Conservation (phyloP, 2,888 invertebrate genomes). For the Clostera curtula region DNA sequence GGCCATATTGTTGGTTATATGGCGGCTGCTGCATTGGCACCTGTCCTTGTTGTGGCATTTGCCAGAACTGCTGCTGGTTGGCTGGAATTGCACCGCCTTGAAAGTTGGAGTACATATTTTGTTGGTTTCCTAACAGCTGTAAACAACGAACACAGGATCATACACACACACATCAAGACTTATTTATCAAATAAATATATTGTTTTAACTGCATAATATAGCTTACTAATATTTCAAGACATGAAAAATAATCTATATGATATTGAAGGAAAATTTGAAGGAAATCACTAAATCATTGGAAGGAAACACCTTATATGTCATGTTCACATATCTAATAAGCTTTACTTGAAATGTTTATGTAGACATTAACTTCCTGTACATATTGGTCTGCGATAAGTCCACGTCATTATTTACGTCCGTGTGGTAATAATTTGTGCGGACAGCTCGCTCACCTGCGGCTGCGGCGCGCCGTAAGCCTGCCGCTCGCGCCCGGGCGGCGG, state of each 20-base stretch:
- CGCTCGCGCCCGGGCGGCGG: slow-evolving; percentile 38
- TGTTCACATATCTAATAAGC: too few species aligned
- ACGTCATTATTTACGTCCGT: slow-evolving; percentile 65
- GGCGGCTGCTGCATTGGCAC: slow-evolving; percentile 34
- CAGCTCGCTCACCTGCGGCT: slow-evolving; percentile 60
- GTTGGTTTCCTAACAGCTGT: slow-evolving; percentile 55
- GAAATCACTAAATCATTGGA: too few species aligned
- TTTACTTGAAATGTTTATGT: slow-evolving; percentile 14
- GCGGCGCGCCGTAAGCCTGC: slow-evolving; percentile 45
- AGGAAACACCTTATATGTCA: too few species aligned
- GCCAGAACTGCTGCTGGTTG: slow-evolving; percentile 54
- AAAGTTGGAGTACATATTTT: slow-evolving; percentile 49
- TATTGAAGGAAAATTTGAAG: too few species aligned
- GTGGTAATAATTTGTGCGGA: slow-evolving; percentile 42
- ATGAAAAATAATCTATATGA: too few species aligned
- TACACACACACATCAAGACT: not conserved
- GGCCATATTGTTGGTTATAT: slow-evolving; percentile 61
- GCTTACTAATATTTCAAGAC: too few species aligned
- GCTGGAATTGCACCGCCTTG: slow-evolving; percentile 26
- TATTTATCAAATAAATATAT: slow-evolving; percentile 1
- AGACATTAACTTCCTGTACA: too few species aligned
- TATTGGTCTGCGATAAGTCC: slow-evolving; percentile 41
- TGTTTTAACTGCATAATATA: too few species aligned
- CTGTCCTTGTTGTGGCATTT: slow-evolving; percentile 36
- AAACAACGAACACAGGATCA: slow-evolving; percentile 16